Evolutionary conservation across 2,113 vertebrate species (phyloP), one percentile per base, ranked within the genome.

Genomic region (Oryzias celebensis): DNA sequence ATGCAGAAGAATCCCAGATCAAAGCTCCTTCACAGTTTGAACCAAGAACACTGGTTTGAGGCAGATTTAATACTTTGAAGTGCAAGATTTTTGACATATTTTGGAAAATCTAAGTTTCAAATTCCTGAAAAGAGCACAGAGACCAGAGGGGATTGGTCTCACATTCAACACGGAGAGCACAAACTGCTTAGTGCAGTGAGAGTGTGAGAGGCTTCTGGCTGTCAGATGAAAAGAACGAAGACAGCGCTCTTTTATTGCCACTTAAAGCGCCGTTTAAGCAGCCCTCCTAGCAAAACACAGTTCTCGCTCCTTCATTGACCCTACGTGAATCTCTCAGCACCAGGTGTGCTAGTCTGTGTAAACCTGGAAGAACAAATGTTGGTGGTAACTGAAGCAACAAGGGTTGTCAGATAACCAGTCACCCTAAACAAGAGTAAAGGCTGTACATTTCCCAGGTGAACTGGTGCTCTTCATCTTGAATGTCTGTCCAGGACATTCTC

Each of bases 41-140:
- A 80, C 62, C 51, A 22, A 73, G 58, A 45, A 16, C 51, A 24
- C 2, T 50, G 54, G 61, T 70, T 60, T n/a, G 4, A 1, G 63
- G 50, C 41, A 43, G 58, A 57, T 75, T 58, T 53, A 80, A 80
- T 12, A 61, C 68, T 86, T 79, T 86, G 75, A 88, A 82, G 71
- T 71, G 65, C 36, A 67, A 77, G 16, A 77, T 71, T 79, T 73
- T 75, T 73, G 77, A 84, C 75, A 65, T 43, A 73, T 78, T 81
- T 65, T 23, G 44, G 60, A 67, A 58, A 36, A 44, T 71, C 67
- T 16, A 64, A 62, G 67, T 52, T 62, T 50, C 44, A 53, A 61
- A 18, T 77, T 87, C 67, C 56, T 70, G 62, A 69, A 78, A 73
- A 76, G 72, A 58, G 58, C 22, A 42, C 18, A 14, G 45, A 63